Evolutionary conservation across 1,140 invertebrate genomes (phyloP), one percentile per base, ranked within the genome.

Genomic region (Centruroides sculpturatus): DNA sequence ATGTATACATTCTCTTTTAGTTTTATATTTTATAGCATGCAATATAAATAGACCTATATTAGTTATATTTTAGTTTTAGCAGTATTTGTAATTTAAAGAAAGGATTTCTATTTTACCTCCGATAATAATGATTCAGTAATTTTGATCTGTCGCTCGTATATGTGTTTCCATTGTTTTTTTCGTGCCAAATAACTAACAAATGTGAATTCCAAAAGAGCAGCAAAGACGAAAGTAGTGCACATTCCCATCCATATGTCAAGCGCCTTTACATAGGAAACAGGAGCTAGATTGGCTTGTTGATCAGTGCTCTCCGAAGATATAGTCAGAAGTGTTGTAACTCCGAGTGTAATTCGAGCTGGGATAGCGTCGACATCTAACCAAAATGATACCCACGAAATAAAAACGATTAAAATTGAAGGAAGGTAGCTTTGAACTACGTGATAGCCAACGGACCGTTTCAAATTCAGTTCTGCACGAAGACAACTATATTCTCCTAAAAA

Each of bases 321-420:
- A 5, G 79, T 79, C 8, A 81, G 69, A 12, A 81, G 73, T 0
- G 81, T 83, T 6, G 82, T 83, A 56, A 83, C 80, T 8, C 80
- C 78, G 5, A 83, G 72, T 7, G 81, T 80, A 23, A 81, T 79
- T 47, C 81, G 69, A 36, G 79, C 81, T 6, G 81, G 81, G n/a
- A 82, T 80, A 1, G 81, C 79, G 61, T 83, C 79, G 6, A 82
- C 79, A 66, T 83, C 81, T 76, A 83, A 77, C 81, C 82, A 83
- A 68, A 83, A 82, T 10, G 77, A 79, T 35, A 83, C 80, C 83
- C 83, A 84, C 6, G 80, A 82, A 56, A 84, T 83, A 53, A 82
- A 80, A 8, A 84, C 82, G 64, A 84, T 84, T 35, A 83, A 69
- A 55, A 82, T 81, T n/a, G 81, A 82, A 2, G 82, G 82, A 55